Percentiles rank a stretch among this genome's conserved stretches.
These are phyloP conservation scores for Synanthedon tipuliformis DNA, from an alignment of 2,888 invertebrate species.

Conservation along the genomic window DNA sequence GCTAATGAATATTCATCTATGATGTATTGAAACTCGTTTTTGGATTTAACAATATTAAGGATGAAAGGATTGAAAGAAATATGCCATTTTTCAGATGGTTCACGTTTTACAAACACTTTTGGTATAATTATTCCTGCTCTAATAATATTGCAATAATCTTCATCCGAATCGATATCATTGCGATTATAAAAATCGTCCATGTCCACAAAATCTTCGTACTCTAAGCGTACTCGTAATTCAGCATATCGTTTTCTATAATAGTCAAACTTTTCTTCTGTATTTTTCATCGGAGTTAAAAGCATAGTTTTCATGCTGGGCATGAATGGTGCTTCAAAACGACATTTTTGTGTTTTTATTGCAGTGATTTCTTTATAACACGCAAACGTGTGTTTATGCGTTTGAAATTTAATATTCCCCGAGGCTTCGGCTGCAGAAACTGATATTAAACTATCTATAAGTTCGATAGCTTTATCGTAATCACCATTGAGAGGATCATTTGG, in stretches of 20 bases:
- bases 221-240: conserved; percentile 27
- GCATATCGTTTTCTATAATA: conserved; percentile 17
- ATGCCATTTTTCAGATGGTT: conserved; percentile 29
- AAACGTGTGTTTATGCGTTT: conserved; percentile 22
- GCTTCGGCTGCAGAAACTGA: conserved; percentile 19
- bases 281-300: conserved; percentile 19
- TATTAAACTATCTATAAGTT: conserved; percentile 18
- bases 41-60: conserved; percentile 22
- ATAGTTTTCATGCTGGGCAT: conserved; percentile 17
- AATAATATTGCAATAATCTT: conserved; percentile 17
- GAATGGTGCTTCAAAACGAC: conserved; percentile 26
- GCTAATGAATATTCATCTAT: conserved; percentile 40
- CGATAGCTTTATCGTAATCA: conserved; percentile 15
- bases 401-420: conserved; percentile 20
- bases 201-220: conserved; percentile 21
- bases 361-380: conserved; percentile 19
- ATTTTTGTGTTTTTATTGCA: conserved; percentile 16
- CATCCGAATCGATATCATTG: conserved; percentile 19
- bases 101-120: conserved; percentile 25
- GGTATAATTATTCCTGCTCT: conserved; percentile 28
- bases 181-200: conserved; percentile 15
- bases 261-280: conserved; percentile 24
- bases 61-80: conserved; percentile 40
- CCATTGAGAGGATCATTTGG: conserved; percentile 15
- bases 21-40: conserved; percentile 37